Evolutionary conservation across 2,113 vertebrate genomes (phyloP).

Genomic region (Zingel zingel): DNA sequence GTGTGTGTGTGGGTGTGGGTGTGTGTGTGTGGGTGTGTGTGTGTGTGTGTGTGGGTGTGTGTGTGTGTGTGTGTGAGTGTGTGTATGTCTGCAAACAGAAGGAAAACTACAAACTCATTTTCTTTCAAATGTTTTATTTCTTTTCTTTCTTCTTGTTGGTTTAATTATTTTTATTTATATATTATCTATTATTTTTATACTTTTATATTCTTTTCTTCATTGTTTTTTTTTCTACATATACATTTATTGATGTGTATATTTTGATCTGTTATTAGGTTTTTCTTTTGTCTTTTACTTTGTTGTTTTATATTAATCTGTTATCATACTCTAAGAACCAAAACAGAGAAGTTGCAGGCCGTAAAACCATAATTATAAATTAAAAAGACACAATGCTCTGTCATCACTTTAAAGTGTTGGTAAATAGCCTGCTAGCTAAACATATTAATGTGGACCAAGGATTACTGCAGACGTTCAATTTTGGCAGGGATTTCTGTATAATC

Average conservation of each 20-base stretch:
- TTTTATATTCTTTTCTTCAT: too few species aligned
- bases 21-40: neutral
- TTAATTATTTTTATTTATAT: too few species aligned
- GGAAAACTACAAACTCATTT: neutral
- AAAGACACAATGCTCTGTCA: neutral
- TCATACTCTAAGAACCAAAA: neutral
- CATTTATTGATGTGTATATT: too few species aligned
- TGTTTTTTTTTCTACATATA: too few species aligned
- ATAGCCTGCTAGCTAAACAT: neutral
- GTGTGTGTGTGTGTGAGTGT: slow-evolving; percentile 16
- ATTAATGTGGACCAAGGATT: neutral
- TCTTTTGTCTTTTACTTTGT: too few species aligned
- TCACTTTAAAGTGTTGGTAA: neutral
- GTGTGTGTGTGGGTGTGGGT: too few species aligned
- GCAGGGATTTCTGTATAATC: neutral
- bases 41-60: too few species aligned
- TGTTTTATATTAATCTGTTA: too few species aligned
- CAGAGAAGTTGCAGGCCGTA: neutral
- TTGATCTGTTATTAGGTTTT: too few species aligned
- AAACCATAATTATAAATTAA: neutral
- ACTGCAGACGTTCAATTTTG: neutral
- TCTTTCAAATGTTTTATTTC: too few species aligned
- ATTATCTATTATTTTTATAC: too few species aligned
- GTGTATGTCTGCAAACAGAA: neutral
- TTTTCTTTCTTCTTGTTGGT: too few species aligned